Base-by-base conservation (phyloP, 2,113 vertebrate genomes). In the Calyptommatus sinebrachiatus region DNA sequence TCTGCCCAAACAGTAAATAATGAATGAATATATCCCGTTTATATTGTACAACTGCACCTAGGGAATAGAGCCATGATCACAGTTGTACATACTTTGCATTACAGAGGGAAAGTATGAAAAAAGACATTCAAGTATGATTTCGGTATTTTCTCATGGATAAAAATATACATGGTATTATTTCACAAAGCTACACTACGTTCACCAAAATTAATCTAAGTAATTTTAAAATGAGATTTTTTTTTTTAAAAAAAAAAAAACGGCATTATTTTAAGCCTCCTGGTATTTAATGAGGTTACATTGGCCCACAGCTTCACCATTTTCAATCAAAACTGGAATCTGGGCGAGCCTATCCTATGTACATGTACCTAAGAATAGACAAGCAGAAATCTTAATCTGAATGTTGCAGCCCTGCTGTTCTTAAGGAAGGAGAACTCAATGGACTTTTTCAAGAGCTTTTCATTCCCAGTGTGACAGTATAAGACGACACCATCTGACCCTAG, bases 371-470 rank as follows among this genome's bases (percentile, higher is more conserved):
- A 48, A 57, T 53, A 77, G 26, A 46, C 53, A 29, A 73, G 50
- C 57, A 73, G 53, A 57, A 68, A 78, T 48, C 53, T 14, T 78
- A 78, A 62, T 76, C 67, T 71, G 41, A 8, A 62, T 70, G 62
- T 31, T 76, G 53, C 35, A 73, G 26, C 62, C 28, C 71, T 83
- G 50, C 50, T 35, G 21, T 21, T 83, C 35, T 68, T 48, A 48
- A 83, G n/a, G 11, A 78, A 73, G 35, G 26, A 22, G n/a, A 61
- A 62, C 50, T 46, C 53, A 77, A 67, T 16, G 46, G 50, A 60
- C 14, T 73, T 77, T 83, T 78, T 66, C 50, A 31, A 78, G 50
- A 28, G 31, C 7, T 57, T n/a, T 57, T 7, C 48, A n/a, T 31
- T 18, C 71, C 10, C 10, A 46, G 48, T 29, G 48, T 46, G 53